phyloP scores from a whole-genome alignment of 2,113 vertebrate genomes.

The Agapornis roseicollis region DNA sequence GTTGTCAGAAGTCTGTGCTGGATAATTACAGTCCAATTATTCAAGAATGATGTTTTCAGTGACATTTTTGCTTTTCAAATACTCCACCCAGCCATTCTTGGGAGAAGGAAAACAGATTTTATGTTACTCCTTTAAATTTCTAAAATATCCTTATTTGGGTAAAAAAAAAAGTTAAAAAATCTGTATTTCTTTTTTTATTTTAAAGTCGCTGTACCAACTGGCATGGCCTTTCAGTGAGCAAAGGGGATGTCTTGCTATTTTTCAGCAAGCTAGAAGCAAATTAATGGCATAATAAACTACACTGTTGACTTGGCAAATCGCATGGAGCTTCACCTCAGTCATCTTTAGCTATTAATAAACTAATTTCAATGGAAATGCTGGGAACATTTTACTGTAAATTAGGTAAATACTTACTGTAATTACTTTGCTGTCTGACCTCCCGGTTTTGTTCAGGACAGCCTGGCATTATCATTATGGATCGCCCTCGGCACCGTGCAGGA shows the following conservation, averaged over 20 bases:
- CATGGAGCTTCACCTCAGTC: background rate
- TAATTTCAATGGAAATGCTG: background rate
- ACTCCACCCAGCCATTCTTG: background rate
- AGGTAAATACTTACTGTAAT: background rate
- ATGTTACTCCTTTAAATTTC: background rate
- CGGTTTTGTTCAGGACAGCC: slow-evolving; percentile 22
- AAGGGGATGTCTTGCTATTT: background rate
- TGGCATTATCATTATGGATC: slow-evolving; percentile 65
- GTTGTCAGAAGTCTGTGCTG: background rate
- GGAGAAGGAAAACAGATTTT: background rate
- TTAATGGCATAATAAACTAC: background rate
- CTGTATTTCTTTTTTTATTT: background rate
- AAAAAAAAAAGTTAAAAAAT: background rate
- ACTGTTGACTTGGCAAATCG: background rate
- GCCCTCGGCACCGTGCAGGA: slow-evolving; percentile 35
- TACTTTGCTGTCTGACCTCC: background rate
- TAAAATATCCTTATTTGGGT: background rate
- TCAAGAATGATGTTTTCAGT: background rate
- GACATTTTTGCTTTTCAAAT: background rate
- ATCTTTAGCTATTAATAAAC: slow-evolving; percentile 14
- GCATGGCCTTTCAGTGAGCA: background rate
- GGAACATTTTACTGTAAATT: background rate
- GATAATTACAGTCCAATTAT: background rate
- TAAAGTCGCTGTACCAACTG: background rate
- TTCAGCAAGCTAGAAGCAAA: background rate